Evolutionary conservation across 2,888 invertebrate genomes (phyloP).

Genomic region (Diadromus collaris): DNA sequence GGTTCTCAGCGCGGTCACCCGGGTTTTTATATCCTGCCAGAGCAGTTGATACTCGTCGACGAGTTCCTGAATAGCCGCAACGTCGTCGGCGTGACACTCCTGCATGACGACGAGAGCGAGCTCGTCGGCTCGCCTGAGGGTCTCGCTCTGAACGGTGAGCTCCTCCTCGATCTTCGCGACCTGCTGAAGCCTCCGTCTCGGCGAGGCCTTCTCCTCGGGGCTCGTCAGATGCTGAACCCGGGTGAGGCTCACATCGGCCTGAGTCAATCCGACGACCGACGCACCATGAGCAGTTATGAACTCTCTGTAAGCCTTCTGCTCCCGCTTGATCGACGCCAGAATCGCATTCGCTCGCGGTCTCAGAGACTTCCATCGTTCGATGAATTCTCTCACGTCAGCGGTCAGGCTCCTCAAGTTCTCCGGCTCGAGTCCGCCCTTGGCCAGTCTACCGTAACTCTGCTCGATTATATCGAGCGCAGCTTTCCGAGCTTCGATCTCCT

Average conservation of each 20-base stretch:
- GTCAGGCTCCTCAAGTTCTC: slow-evolving; percentile 86
- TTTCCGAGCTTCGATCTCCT: slow-evolving; percentile 82
- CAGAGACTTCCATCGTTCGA: slow-evolving; percentile 86
- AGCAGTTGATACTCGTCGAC: slow-evolving; percentile 86
- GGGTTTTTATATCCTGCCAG: slow-evolving; percentile 83
- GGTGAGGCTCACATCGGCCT: slow-evolving; percentile 87
- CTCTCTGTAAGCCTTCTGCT: slow-evolving; percentile 84
- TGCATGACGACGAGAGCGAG: slow-evolving; percentile 84
- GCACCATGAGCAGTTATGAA: slow-evolving; percentile 87
- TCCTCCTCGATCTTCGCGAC: slow-evolving; percentile 83
- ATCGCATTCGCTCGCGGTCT: slow-evolving; percentile 83
- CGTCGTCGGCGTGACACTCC: slow-evolving; percentile 82
- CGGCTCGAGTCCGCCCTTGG: slow-evolving; percentile 86
- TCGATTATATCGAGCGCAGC: slow-evolving; percentile 85
- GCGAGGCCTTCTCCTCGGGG: slow-evolving; percentile 79
- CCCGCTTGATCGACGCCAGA: slow-evolving; percentile 82
- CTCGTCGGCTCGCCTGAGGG: slow-evolving; percentile 83
- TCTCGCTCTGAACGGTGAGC: slow-evolving; percentile 81
- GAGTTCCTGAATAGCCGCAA: slow-evolving; percentile 82
- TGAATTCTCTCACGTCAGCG: slow-evolving; percentile 82
- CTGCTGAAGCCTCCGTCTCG: slow-evolving; percentile 79
- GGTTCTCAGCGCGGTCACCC: slow-evolving; percentile 80
- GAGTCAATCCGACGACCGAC: slow-evolving; percentile 86
- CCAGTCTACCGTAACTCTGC: slow-evolving; percentile 86
- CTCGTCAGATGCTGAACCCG: slow-evolving; percentile 84